Conservation (phyloP, 2,113 vertebrate genomes). For the Anseranas semipalmata region DNA sequence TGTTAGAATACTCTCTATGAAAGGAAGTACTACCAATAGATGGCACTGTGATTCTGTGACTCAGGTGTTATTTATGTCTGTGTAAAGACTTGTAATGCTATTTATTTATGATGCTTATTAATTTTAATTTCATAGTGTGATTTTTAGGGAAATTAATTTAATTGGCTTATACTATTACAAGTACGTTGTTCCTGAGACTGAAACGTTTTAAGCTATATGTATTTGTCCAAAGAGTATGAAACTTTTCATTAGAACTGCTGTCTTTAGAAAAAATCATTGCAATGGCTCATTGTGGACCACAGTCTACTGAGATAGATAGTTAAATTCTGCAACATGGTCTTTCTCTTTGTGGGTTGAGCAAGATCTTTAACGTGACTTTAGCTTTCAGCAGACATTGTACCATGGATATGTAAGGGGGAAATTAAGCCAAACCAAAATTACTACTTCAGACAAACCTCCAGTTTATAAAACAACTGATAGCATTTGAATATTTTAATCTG, state of each 20-base stretch:
- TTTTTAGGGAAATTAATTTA: not conserved
- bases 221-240: not conserved
- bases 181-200: not conserved
- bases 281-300: not conserved
- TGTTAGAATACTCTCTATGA: not conserved
- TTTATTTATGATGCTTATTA: not conserved
- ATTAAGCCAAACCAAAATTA: constrained; percentile 1
- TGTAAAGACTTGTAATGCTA: not conserved
- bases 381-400: not conserved
- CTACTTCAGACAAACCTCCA: constrained; percentile 44
- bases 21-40: constrained; percentile 38
- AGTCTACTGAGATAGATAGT: not conserved
- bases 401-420: not conserved
- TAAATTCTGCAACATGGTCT: not conserved
- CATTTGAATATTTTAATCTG: constrained; percentile 67
- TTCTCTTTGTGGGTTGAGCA: constrained; percentile 11
- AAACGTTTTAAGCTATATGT: not conserved
- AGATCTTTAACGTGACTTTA: not conserved
- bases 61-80: not conserved
- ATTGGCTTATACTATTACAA: not conserved
- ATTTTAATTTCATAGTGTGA: not conserved
- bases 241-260: not conserved
- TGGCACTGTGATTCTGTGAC: constrained; percentile 57
- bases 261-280: not conserved
- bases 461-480: constrained; percentile 65